Evolutionary conservation across 2,797 vertebrate species (phyloP), one percentile per base, ranked within the genome.

Genomic region (Catostomus latipinnis): DNA sequence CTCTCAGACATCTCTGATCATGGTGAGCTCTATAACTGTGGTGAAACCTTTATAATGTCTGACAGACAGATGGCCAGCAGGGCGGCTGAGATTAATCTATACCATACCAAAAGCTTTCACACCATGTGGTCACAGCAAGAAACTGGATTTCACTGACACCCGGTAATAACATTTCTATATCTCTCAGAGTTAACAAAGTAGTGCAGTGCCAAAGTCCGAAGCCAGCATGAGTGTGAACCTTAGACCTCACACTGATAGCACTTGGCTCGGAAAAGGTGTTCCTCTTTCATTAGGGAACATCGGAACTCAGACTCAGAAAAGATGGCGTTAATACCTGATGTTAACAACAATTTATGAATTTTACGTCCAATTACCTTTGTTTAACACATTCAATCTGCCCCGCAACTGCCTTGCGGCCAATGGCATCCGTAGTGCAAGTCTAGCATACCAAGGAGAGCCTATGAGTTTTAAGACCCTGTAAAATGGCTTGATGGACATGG

Each of bases 311-410:
- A 86, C 87, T 76, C 81, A 56, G 76, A 58, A 83, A 82, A 16
- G 86, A 84, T 77, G 10, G 84, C 87, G 88, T 91, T 90, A 89
- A 91, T 86, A 86, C 80, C 62, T 0, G 10, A 52, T 58, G 80
- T 83, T 83, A 90, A 91, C 85, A 84, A 84, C 74, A 80, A 82
- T 67, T 88, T 72, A 83, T 81, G 79, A 86, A 88, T 77, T 88
- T 88, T 70, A 88, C 89, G 90, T 91, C 91, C 88, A 89, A 90
- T 90, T 92, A 90, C 86, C 81, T 86, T 81, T 81, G 87, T 81
- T 89, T 90, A 91, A 91, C 89, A 89, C 60, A 13, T 58, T 84
- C 58, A 50, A 49, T 89, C 87, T 88, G 85, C 88, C 70, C 54
- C 84, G 8, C 18, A 61, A 70, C 43, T 43, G 34, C 14, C 48